Conservation (phyloP, 2,888 invertebrate genomes). For the Dione juno region DNA sequence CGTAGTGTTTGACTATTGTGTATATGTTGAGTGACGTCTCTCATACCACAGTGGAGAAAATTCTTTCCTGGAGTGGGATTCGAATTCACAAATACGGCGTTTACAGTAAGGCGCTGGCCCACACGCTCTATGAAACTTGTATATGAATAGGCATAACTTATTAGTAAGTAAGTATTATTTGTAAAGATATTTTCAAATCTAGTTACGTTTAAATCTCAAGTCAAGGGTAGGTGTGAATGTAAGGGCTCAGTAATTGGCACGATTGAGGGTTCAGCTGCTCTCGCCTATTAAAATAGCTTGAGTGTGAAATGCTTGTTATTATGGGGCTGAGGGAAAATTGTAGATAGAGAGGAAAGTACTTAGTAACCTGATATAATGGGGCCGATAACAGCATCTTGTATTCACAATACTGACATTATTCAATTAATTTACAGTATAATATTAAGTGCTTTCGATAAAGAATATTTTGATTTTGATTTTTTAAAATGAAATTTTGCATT, state of each 20-base stretch:
- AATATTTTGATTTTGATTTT: too few relatives aligned
- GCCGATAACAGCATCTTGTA: not conserved
- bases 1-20: too few relatives aligned
- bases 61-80: too few relatives aligned
- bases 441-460: too few relatives aligned
- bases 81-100: too few relatives aligned
- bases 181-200: slow-evolving; percentile 21
- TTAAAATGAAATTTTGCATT: too few relatives aligned
- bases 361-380: not conserved
- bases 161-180: too few relatives aligned
- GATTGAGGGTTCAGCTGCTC: slow-evolving; percentile 37
- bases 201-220: slow-evolving; percentile 28
- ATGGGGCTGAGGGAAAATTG: not conserved
- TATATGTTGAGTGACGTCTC: too few relatives aligned
- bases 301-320: slow-evolving; percentile 10
- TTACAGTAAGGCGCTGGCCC: too few relatives aligned
- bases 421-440: too few relatives aligned
- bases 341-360: slow-evolving; percentile 14
- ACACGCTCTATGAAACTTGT: not conserved
- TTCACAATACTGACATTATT: not conserved
- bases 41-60: too few relatives aligned
- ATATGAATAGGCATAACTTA: not conserved
- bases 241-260: slow-evolving; percentile 35
- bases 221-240: slow-evolving; percentile 35
- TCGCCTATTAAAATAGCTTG: slow-evolving; percentile 14